Conservation (phyloP, 2,888 invertebrate genomes). For the Standfussiana lucernea region DNA sequence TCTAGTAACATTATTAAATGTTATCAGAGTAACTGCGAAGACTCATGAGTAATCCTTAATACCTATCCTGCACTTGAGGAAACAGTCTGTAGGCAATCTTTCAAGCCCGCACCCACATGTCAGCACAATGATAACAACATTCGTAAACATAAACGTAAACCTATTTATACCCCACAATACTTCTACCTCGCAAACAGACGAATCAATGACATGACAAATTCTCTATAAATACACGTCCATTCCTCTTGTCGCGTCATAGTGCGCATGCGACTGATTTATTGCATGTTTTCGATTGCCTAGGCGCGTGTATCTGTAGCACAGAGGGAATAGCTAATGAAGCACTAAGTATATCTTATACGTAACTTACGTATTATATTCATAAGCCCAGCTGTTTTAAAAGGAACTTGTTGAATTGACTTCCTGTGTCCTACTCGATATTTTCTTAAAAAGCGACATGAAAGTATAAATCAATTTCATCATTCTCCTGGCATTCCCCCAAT, state of each 20-base stretch:
- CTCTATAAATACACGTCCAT: conserved; percentile 61
- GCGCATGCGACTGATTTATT: conserved; percentile 62
- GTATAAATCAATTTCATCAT: not conserved
- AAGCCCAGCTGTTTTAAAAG: not conserved
- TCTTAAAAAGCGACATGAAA: not conserved
- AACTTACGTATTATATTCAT: not conserved
- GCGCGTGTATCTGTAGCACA: conserved; percentile 38
- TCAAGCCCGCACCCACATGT: conserved; percentile 2
- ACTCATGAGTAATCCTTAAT: conserved; percentile 9
- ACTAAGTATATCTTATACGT: not conserved
- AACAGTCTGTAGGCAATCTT: conserved; percentile 17
- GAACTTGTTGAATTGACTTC: not conserved
- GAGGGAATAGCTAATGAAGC: conserved; percentile 37
- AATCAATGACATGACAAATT: conserved; percentile 55
- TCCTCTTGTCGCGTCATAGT: conserved; percentile 56
- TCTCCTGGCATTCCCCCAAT: not conserved
- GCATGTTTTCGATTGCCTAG: conserved; percentile 62
- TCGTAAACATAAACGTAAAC: conserved; percentile 1
- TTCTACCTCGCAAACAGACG: conserved; percentile 18
- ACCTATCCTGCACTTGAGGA: conserved; percentile 20
- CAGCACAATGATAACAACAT: conserved; percentile 22
- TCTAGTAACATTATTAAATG: not conserved
- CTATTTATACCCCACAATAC: conserved; percentile 16
- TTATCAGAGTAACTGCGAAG: not conserved
- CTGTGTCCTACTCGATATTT: not conserved